Base-by-base conservation (phyloP, 2,888 invertebrate genomes). In the Rhopalosiphum nymphaeae region DNA sequence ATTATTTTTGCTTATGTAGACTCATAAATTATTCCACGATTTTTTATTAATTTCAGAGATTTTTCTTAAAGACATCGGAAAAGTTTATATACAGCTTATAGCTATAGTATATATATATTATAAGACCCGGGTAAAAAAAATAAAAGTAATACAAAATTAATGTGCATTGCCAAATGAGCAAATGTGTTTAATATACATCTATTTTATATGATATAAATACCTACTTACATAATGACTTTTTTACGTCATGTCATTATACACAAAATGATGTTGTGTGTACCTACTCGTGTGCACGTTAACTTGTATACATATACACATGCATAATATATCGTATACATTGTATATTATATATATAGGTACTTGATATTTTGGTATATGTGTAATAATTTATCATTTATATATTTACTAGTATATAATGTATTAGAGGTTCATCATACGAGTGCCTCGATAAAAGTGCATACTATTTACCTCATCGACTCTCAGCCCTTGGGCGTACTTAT, bases 241-340 rank as follows among this genome's bases (percentile, higher is more conserved):
- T 56, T 53, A 29, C 84, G 42, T 91, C 53, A 53, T 84, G 91
- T 91, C 91, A 91, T 91, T 91, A 91, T 78, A 78, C 78, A 2
- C 42, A 53, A 21, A 53, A 3, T 42, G 36, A 3, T 9, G 61
- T 49, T 36, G 49, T 42, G 42, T 91, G 42, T 36, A 67, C 44
- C 44, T 7, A 46, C 49, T 49, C 87, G 25, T 36, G 29, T 90
- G 9, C 61, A 3, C 9, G 21, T 36, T 9, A 78, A 78, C 36
- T 36, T 78, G 36, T 78, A n/a, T 67, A 78, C 36, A 36, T 1
- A 26, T 36, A 7, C n/a, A 7, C 78, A 16, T 16, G 78, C 78
- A 78, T 78, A 67, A 16, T 16, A 36, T 21, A 78, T 78, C 16
- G 13, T 67, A n/a, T n/a, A 67, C 67, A 10, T 11, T 26, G 57